Evolutionary conservation across 2,888 invertebrate species (phyloP), one percentile per base, ranked within the genome.

Genomic region (Apodemia mormo): DNA sequence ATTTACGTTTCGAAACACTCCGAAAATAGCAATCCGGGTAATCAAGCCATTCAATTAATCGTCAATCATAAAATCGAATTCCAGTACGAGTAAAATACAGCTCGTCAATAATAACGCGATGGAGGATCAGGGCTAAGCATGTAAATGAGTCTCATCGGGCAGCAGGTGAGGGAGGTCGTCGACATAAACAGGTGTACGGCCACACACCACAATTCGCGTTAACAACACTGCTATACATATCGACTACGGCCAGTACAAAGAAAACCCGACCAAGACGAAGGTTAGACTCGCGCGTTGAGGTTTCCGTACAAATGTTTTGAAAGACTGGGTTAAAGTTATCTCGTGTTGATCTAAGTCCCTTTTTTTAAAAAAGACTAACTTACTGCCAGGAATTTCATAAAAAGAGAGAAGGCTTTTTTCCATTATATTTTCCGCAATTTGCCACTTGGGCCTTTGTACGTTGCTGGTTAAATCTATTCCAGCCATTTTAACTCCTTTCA

Each of bases 81-180:
- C 52, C 52, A 54, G 52, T 14, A 2, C 2, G 52, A 22, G 7
- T 22, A 22, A 14, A 54, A 54, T 22, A 14, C 14, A 54, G 52
- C 52, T 37, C 68, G 49, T 52, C 30, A 30, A 66, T 68, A 68
- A 71, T 68, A 70, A 71, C 66, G 65, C 65, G 58, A 70, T 69
- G 68, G 64, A 40, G 73, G 75, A 75, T 74, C 76, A 77, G 76
- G 77, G 77, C 76, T 76, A 77, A 77, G 80, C 86, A 86, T 87
- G 86, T 78, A 85, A 89, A 88, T 85, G 77, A 75, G 79, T 78
- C 52, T 54, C 76, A 77, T 77, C 78, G 76, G 77, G 77, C 79
- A 82, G 88, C 92, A 90, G 91, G 92, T 92, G 92, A 87, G 81
- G 78, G 82, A 78, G 92, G 88, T 92, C 91, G 86, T 77, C 84